A percentile compares a stretch with the other conserved stretches of the same genome.
These are phyloP conservation scores for Macaca mulatta DNA, from an alignment of 2,113 vertebrate genomes.

Conservation along the genomic window DNA sequence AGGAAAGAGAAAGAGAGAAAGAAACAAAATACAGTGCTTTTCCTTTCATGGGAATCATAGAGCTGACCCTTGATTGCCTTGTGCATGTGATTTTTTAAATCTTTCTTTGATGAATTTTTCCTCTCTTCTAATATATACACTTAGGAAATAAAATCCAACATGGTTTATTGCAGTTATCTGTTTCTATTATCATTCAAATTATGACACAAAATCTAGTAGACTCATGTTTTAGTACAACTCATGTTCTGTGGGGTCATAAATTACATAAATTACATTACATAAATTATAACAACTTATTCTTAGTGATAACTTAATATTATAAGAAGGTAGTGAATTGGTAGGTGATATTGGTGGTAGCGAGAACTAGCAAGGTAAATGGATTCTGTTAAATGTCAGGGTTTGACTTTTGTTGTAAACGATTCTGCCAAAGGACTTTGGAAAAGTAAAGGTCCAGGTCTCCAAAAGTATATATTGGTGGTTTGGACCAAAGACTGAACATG, in stretches of 20 bases:
- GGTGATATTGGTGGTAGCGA: not conserved
- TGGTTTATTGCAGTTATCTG: conserved; percentile 11
- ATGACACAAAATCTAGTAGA: not conserved
- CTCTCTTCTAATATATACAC: not conserved
- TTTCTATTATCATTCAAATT: conserved; percentile 23
- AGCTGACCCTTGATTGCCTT: not conserved
- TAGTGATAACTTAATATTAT: not conserved
- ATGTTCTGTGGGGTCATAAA: conserved; percentile 4
- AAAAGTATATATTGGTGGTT: not conserved
- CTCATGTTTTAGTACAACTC: conserved; percentile 19
- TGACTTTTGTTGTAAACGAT: conserved; percentile 24
- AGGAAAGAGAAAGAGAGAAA: not conserved
- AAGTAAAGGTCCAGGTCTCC: not conserved
- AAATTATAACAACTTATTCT: not conserved
- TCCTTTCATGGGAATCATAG: not conserved
- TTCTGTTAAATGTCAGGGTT: not conserved
- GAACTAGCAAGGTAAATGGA: conserved; percentile 4
- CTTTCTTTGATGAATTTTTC: not conserved
- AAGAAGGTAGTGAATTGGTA: not conserved
- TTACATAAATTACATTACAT: not conserved
- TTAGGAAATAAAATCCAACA: not conserved
- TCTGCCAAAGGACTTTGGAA: conserved; percentile 4
- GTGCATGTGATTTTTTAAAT: not conserved
- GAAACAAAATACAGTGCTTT: not conserved
- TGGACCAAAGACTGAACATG: not conserved